Conservation (phyloP, 1,140 invertebrate species). For the Chironomus striatipennis region DNA sequence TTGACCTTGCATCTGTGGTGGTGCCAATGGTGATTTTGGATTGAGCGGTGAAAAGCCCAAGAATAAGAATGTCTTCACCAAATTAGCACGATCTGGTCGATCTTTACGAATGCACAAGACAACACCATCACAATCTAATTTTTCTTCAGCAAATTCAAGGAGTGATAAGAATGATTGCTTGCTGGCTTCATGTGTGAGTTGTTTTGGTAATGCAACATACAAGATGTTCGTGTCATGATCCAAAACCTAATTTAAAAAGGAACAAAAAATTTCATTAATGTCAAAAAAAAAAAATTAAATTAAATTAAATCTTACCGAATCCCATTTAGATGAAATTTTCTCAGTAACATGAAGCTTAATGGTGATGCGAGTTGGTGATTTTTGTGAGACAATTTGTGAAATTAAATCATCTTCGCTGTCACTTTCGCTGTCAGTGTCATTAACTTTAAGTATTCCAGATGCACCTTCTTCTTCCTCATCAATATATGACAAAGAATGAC, state of each 20-base stretch:
- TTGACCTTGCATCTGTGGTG: slow-evolving; percentile 43
- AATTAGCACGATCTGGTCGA: slow-evolving; percentile 68
- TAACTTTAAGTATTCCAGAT: slow-evolving; percentile 33
- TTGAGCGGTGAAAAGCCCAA: slow-evolving; percentile 82
- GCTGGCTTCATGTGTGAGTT: slow-evolving; percentile 76
- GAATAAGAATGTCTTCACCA: slow-evolving; percentile 94
- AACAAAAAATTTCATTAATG: too few species aligned
- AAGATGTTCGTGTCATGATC: slow-evolving; percentile 55
- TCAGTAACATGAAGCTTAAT: slow-evolving; percentile 73
- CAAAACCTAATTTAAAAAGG: slow-evolving; percentile 46
- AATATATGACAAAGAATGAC: slow-evolving; percentile 29
- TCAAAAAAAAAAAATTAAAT: neutral
- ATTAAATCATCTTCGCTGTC: slow-evolving; percentile 49
- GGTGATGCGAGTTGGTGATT: slow-evolving; percentile 56
- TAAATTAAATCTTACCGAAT: slow-evolving; percentile 50
- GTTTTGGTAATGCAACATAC: slow-evolving; percentile 78
- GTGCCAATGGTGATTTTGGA: slow-evolving; percentile 65
- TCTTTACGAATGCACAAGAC: slow-evolving; percentile 72
- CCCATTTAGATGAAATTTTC: slow-evolving; percentile 66
- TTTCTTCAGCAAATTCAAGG: slow-evolving; percentile 92
- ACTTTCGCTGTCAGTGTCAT: slow-evolving; percentile 37
- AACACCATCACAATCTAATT: slow-evolving; percentile 61
- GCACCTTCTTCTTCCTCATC: slow-evolving; percentile 27
- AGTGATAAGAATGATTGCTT: slow-evolving; percentile 88
- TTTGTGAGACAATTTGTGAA: slow-evolving; percentile 33